Conservation (phyloP, 2,113 vertebrate species). For the Axis porcinus region DNA sequence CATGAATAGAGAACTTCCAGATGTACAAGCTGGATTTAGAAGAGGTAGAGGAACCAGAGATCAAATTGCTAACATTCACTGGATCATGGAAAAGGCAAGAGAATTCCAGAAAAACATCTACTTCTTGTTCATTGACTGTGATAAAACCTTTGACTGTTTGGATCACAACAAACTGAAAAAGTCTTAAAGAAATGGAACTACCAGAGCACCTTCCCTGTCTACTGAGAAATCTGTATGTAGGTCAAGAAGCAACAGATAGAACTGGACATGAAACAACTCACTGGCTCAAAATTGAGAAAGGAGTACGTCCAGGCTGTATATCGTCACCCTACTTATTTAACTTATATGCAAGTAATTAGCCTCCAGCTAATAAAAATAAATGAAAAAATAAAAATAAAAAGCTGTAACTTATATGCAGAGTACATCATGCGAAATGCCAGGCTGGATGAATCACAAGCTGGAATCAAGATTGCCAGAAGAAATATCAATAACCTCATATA, state of each 20-base stretch:
- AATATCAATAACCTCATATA: background rate
- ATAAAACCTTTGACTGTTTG: background rate
- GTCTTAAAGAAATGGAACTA: background rate
- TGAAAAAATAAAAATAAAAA: too few species aligned
- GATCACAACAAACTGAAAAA: background rate
- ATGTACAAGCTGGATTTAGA: background rate
- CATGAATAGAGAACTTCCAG: background rate
- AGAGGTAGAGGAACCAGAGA: background rate
- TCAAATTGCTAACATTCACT: background rate
- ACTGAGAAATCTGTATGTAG: background rate
- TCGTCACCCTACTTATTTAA: background rate
- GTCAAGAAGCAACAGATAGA: background rate
- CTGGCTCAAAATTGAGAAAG: background rate
- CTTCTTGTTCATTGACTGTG: background rate
- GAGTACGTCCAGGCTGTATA: background rate
- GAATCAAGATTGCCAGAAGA: background rate
- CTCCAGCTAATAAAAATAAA: too few species aligned
- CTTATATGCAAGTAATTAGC: background rate
- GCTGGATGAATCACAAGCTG: background rate
- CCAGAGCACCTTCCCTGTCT: background rate
- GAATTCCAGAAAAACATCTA: background rate
- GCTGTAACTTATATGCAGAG: background rate
- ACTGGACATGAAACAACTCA: background rate
- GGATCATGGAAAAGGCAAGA: background rate
- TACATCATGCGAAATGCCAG: background rate